phyloP scores from a whole-genome alignment of 2,888 invertebrate species.

The Machimus rusticus region DNA sequence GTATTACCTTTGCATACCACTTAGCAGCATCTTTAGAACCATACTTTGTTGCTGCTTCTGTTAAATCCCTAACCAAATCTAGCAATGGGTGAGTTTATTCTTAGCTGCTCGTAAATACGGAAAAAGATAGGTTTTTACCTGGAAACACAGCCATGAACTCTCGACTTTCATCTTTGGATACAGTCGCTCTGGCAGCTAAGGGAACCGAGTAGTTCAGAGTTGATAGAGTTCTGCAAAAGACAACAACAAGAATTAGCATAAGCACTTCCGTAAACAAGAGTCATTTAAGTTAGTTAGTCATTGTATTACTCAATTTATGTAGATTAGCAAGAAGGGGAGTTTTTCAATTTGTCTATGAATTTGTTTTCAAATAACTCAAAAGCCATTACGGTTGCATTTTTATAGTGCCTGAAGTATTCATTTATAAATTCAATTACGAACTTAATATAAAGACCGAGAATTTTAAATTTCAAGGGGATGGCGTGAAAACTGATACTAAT shows the following conservation, averaged over 20 bases:
- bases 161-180: conserved; percentile 82
- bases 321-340: background rate
- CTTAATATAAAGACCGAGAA: too few relatives aligned
- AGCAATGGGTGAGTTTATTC: conserved; percentile 18
- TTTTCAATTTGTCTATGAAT: background rate
- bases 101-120: background rate
- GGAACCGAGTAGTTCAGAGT: conserved; percentile 60
- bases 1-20: conserved; percentile 77
- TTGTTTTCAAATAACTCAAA: background rate
- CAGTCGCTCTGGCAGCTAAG: conserved; percentile 68
- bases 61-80: conserved; percentile 83
- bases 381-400: background rate
- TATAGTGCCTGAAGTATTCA: background rate
- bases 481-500: background rate
- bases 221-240: conserved; percentile 57
- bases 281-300: background rate
- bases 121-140: conserved; percentile 51
- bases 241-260: background rate
- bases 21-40: conserved; percentile 82
- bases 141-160: conserved; percentile 90
- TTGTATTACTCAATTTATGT: background rate
- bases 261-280: background rate
- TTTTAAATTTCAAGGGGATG: background rate
- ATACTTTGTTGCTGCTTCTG: conserved; percentile 76
- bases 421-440: background rate